Evolutionary conservation across 1,140 invertebrate species (phyloP).

Genomic region (Cotesia chilonis): DNA sequence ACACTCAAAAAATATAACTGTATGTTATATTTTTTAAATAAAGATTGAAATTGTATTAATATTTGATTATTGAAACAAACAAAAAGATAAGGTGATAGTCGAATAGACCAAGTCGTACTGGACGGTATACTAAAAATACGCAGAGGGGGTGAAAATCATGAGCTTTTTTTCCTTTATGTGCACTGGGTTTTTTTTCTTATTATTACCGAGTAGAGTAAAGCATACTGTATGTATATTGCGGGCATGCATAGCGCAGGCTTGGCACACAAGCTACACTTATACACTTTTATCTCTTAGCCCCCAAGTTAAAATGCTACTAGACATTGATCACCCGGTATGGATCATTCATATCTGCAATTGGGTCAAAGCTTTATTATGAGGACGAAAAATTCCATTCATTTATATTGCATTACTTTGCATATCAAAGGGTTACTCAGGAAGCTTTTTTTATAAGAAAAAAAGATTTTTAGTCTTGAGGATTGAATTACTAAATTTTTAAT

Average conservation of each 20-base stretch:
- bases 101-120: too few relatives aligned
- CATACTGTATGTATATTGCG: neutral
- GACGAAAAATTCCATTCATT: neutral
- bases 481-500: too few relatives aligned
- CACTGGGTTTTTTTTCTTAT: neutral
- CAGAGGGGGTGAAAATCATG: too few relatives aligned
- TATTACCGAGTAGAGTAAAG: neutral
- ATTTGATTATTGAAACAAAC: too few relatives aligned
- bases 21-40: too few relatives aligned
- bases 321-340: neutral
- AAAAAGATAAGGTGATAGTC: too few relatives aligned
- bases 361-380: neutral
- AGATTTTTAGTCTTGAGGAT: too few relatives aligned
- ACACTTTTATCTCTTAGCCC: slow-evolving; percentile 2
- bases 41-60: too few relatives aligned
- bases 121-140: neutral
- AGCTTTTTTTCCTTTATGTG: slow-evolving; percentile 2
- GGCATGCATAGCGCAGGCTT: slow-evolving; percentile 49
- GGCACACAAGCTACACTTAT: slow-evolving; percentile 39
- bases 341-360: slow-evolving; percentile 5
- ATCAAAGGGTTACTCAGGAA: too few relatives aligned
- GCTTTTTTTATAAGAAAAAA: too few relatives aligned
- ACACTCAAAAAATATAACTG: too few relatives aligned
- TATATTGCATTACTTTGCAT: neutral
- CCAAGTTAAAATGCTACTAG: slow-evolving; percentile 1